Evolutionary conservation across 2,797 vertebrate species (phyloP), one percentile per base, ranked within the genome.

Genomic region (Cercopithecus mitis): DNA sequence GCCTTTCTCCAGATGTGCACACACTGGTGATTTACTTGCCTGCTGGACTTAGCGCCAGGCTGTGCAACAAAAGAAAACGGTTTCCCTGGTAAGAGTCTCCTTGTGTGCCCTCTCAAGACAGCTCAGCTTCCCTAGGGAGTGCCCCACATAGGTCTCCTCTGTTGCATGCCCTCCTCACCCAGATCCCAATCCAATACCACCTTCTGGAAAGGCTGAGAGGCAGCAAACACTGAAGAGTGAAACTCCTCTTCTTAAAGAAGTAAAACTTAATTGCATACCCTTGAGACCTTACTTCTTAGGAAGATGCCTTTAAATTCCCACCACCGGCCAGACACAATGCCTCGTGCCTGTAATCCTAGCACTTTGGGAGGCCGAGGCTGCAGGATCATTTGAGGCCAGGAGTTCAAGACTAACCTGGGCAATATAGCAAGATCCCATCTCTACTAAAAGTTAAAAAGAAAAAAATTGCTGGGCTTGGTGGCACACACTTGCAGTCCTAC

Each of bases 231-330:
- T 52, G 17, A 52, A 52, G 17, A 19, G 50, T 52, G 50, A 52
- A 33, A 45, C n/a, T 22, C 57, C 39, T 50, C 76, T 81, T 52
- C 45, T 39, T 84, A 82, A 80, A 93, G 87, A 79, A 76, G 70
- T 86, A n/a, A 88, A 72, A 41, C 39, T 81, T 52, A 50, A 7
- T 33, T 45, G 47, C 77, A 76, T 30, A 57, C 19, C 11, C 43
- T 45, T 9, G 4, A 79, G 57, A 47, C 73, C 88, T 81, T 94
- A 73, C 85, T 93, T 70, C 45, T 30, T 41, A 17, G 20, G n/a
- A 67, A 64, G 43, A 84, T 22, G 17, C 80, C 92, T 92, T 83
- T 50, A 30, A 81, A 67, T 50, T 45, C 76, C 36, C 7, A 67
- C 33, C 33, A 67, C 64, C 8, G 15, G 15, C 33, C 64, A n/a